Evolutionary conservation across 2,888 invertebrate species (phyloP), one percentile per base, ranked within the genome.

Genomic region (Phanerotoma sp.): DNA sequence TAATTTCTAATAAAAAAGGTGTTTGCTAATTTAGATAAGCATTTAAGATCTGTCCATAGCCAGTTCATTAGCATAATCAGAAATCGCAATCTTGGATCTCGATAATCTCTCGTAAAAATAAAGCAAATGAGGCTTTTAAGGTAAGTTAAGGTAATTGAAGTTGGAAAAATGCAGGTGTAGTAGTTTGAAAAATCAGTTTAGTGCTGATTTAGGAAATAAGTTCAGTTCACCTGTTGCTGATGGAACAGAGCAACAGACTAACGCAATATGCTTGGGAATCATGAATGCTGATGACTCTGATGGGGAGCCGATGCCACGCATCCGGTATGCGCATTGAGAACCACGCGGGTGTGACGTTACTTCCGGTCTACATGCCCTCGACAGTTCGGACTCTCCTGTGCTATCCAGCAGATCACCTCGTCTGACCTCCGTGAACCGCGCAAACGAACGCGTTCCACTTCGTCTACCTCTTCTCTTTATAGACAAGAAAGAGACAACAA

Each of bases 301-400:
- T 76, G 76, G 77, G 75, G 77, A 77, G 77, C 75, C 77, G 77
- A 77, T 77, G 77, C 75, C 75, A 74, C 74, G 73, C 77, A 75
- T 77, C 77, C 77, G 77, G 77, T 77, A 77, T 77, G 77, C 77
- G 77, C 76, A 77, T 77, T 77, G 74, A 77, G 71, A 77, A 68
- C 72, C 76, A 77, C 72, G 75, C 77, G 77, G 75, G 72, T 77
- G 77, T 77, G 77, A 77, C 77, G 77, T 74, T 76, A 72, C 74
- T 77, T 76, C 77, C 77, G 77, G 73, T 70, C 76, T 75, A 74
- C 70, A 73, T 75, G 72, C 72, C 72, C 70, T 67, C 70, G 63
- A 67, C 67, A 66, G 60, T 48, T 71, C 70, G 73, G 69, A 72
- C 50, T 54, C 38, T 38, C 38, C 38, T 38, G 38, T 38, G 18